These are phyloP conservation scores for Mormyrus lacerda DNA, from an alignment of 2,113 vertebrate genomes.

Conservation along the genomic window DNA sequence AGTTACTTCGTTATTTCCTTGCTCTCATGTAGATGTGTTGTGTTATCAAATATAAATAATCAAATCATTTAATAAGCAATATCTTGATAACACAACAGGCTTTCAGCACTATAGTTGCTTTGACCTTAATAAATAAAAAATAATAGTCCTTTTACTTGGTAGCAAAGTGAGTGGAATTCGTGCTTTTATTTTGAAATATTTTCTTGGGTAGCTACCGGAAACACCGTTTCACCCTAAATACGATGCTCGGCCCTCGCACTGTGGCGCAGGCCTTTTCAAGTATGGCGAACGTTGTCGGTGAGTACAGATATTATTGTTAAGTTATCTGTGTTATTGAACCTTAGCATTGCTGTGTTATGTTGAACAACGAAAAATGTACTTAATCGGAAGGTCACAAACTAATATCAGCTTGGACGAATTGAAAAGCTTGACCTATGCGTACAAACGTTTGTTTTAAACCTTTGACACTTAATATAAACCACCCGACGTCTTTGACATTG, in stretches of 20 bases:
- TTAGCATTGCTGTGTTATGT: neutral
- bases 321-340: neutral
- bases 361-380: neutral
- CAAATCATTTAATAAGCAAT: neutral
- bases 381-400: neutral
- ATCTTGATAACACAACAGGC: neutral
- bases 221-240: neutral
- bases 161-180: neutral
- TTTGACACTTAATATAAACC: neutral
- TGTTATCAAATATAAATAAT: neutral
- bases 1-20: neutral
- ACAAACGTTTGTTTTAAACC: neutral
- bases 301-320: neutral
- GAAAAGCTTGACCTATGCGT: neutral
- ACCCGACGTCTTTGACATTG: neutral
- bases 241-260: neutral
- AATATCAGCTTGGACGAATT: neutral
- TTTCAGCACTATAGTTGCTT: neutral
- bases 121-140: neutral
- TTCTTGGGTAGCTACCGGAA: constrained; percentile 28
- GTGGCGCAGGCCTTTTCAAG: neutral
- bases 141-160: neutral
- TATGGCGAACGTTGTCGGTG: constrained; percentile 12
- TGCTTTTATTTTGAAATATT: constrained; percentile 1
- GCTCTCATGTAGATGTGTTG: neutral